Base-by-base conservation (phyloP, 2,888 invertebrate species). In the Drepana falcataria region DNA sequence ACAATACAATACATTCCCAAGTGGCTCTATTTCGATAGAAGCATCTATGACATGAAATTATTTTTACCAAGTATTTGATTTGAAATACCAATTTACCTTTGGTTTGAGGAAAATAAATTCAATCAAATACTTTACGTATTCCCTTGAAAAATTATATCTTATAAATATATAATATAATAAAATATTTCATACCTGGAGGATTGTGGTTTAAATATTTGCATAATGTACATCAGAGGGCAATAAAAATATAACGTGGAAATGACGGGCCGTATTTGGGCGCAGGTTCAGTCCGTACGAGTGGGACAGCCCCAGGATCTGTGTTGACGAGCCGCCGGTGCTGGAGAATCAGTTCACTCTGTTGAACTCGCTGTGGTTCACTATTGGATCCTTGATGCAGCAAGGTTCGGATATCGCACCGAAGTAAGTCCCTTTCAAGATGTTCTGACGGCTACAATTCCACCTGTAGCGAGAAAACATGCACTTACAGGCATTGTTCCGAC, bases 301-400 rank as follows among this genome's bases (percentile, higher is more conserved):
- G 96, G 96, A 96, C 92, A 96, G 95, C 92, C 96, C 96, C 69
- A 94, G 95, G 92, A 95, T 95, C 81, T 96, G 95, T 92, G 94
- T 95, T 87, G 95, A 95, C 76, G 96, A 96, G 89, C 95, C 96
- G 71, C 95, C 95, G 83, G 94, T 95, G 77, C 92, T 96, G 86
- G 96, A 97, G 93, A 97, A 97, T 92, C 96, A 95, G 91, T 96
- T 97, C 94, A 96, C 95, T 76, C 93, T 97, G 83, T 93, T 96
- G 90, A 97, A 97, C 93, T 96, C 96, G 85, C 94, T 97, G 86
- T 98, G 98, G 98, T 98, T 98, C 93, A 96, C 96, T 90, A 96
- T 97, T 85, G 96, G 96, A 81, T 96, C 96, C 79, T 94, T 96
- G 92, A 96, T 96, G 95, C 96, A 96, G 93, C 96, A 96, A 93